phyloP scores from a whole-genome alignment of 2,113 vertebrate species.

The Pagrus major region DNA sequence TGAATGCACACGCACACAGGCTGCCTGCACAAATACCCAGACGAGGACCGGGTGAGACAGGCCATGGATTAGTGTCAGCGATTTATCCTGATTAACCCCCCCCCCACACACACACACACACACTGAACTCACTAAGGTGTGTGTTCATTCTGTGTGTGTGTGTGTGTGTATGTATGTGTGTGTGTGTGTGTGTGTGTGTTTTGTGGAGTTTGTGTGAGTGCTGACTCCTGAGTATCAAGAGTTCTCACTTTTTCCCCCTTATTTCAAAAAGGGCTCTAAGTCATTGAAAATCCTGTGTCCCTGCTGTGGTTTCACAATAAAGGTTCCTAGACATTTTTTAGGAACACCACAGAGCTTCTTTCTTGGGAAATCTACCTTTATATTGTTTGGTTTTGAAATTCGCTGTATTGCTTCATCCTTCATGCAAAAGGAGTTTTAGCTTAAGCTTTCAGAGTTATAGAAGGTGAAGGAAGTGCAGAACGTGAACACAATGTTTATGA shows the following conservation, averaged over 20 bases:
- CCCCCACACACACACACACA: too few relatives aligned
- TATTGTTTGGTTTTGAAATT: background rate
- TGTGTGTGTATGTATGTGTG: conserved; percentile 11
- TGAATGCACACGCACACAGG: conserved; percentile 5
- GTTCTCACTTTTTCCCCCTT: conserved; percentile 2
- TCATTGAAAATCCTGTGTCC: background rate
- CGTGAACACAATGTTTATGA: too few relatives aligned
- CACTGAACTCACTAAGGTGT: conserved; percentile 24
- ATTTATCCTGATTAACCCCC: conserved; percentile 58
- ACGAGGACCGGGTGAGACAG: conserved; percentile 9
- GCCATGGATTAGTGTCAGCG: conserved; percentile 58
- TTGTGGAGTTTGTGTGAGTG: background rate
- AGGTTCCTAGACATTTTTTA: background rate
- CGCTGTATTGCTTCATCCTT: background rate
- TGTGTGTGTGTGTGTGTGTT: background rate
- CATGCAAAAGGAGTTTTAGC: background rate
- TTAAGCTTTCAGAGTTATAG: background rate
- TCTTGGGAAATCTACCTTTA: background rate
- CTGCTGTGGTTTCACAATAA: background rate
- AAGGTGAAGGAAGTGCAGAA: background rate
- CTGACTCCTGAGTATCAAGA: background rate
- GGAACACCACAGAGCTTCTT: background rate
- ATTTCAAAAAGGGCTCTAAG: background rate
- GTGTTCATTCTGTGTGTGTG: conserved; percentile 11
- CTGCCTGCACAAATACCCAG: conserved; percentile 42